Conservation (phyloP, 2,113 vertebrate species). For the Zosterops borbonicus region DNA sequence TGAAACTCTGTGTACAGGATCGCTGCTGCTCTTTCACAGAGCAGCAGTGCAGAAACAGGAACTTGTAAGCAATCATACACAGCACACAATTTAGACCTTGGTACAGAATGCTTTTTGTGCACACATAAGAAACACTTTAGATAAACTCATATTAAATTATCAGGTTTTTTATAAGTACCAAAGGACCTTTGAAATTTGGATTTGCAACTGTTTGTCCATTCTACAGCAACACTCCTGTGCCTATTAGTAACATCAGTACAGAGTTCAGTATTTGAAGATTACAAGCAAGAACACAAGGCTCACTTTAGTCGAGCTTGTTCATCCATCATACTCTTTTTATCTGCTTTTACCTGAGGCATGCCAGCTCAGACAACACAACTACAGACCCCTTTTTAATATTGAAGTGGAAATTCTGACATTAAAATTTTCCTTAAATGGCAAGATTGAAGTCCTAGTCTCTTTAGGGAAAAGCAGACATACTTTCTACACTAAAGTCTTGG, state of each 20-base stretch:
- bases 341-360: not conserved
- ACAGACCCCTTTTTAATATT: not conserved
- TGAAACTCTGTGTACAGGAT: not conserved
- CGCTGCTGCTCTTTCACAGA: not conserved
- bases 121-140: not conserved
- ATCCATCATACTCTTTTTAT: not conserved
- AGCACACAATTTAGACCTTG: not conserved
- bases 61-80: not conserved
- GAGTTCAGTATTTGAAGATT: not conserved
- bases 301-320: not conserved
- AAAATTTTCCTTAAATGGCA: not conserved
- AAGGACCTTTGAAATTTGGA: not conserved
- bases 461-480: not conserved
- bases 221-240: not conserved
- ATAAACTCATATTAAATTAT: not conserved
- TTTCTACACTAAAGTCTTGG: not conserved
- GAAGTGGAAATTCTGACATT: not conserved
- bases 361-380: not conserved
- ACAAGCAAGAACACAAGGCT: not conserved
- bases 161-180: not conserved
- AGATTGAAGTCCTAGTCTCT: not conserved
- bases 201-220: not conserved
- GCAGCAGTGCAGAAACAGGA: not conserved
- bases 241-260: not conserved
- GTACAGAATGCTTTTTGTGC: not conserved